Percentiles rank a stretch among this genome's conserved stretches.
phyloP scores from a whole-genome alignment of 2,113 vertebrate species.

The Camelus bactrianus region DNA sequence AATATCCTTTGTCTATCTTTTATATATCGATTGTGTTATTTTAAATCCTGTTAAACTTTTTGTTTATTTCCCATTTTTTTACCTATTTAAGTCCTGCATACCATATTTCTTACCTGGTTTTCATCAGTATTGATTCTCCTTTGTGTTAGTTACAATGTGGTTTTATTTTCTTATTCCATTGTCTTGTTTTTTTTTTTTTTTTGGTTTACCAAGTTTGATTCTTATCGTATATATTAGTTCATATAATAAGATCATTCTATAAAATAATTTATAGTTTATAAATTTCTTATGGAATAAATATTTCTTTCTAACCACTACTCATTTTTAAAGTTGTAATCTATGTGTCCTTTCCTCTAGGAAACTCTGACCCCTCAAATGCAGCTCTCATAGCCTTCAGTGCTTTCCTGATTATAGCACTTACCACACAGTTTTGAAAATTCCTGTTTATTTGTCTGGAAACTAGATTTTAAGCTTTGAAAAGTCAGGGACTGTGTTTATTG shows the following conservation, averaged over 20 bases:
- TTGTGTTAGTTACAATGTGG: neutral
- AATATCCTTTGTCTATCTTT: neutral
- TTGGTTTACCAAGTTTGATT: neutral
- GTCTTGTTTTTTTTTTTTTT: neutral
- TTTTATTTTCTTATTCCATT: slow-evolving; percentile 34
- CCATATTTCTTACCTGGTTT: neutral
- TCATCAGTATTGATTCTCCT: slow-evolving; percentile 14
- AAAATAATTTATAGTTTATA: neutral
- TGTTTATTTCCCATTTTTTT: neutral
- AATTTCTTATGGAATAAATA: slow-evolving; percentile 9
- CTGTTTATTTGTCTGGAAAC: slow-evolving; percentile 47
- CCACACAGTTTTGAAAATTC: slow-evolving; percentile 3
- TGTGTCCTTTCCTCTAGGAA: neutral
- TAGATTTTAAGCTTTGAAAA: neutral
- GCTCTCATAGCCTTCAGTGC: neutral
- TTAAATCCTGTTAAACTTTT: neutral
- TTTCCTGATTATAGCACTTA: slow-evolving; percentile 40
- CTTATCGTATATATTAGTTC: neutral
- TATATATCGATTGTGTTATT: neutral
- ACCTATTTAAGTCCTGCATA: neutral
- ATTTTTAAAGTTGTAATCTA: slow-evolving; percentile 16
- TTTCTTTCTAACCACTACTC: neutral
- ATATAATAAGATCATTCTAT: neutral
- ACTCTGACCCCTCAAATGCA: neutral
- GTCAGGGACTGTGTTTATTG: slow-evolving; percentile 44